These are phyloP conservation scores for Glaucidium brasilianum DNA, from an alignment of 2,113 vertebrate species.

Conservation along the genomic window DNA sequence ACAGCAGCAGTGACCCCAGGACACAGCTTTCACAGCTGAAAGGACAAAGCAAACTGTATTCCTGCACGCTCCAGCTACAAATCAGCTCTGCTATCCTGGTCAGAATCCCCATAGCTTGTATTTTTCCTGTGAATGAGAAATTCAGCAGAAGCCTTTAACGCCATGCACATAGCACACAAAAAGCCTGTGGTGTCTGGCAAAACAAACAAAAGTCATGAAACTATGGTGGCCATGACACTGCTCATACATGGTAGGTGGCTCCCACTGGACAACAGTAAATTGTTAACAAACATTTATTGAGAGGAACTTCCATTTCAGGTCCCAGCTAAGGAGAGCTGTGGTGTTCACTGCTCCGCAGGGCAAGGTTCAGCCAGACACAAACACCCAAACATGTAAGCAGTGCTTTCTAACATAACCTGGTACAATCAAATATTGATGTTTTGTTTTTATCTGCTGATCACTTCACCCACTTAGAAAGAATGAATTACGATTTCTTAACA, in stretches of 20 bases:
- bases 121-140: constrained; percentile 21
- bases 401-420: neutral
- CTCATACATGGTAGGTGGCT: constrained; percentile 29
- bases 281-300: constrained; percentile 10
- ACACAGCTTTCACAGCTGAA: constrained; percentile 43
- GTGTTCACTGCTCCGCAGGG: neutral
- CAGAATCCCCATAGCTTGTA: constrained; percentile 8
- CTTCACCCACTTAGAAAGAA: constrained; percentile 48
- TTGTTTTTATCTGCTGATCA: constrained; percentile 55
- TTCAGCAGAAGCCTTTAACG: neutral
- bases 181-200: neutral
- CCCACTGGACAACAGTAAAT: neutral
- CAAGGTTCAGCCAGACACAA: neutral
- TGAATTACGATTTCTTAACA: constrained; percentile 26
- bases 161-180: neutral
- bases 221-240: constrained; percentile 11
- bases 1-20: neutral
- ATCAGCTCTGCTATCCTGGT: constrained; percentile 23
- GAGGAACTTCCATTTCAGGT: constrained; percentile 38
- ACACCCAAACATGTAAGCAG: neutral
- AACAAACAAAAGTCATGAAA: neutral
- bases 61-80: neutral
- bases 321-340: neutral
- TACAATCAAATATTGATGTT: neutral
- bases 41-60: constrained; percentile 35